Evolutionary conservation across 1,140 invertebrate genomes (phyloP), one percentile per base, ranked within the genome.

Genomic region (Zaprionus gabonicus): DNA sequence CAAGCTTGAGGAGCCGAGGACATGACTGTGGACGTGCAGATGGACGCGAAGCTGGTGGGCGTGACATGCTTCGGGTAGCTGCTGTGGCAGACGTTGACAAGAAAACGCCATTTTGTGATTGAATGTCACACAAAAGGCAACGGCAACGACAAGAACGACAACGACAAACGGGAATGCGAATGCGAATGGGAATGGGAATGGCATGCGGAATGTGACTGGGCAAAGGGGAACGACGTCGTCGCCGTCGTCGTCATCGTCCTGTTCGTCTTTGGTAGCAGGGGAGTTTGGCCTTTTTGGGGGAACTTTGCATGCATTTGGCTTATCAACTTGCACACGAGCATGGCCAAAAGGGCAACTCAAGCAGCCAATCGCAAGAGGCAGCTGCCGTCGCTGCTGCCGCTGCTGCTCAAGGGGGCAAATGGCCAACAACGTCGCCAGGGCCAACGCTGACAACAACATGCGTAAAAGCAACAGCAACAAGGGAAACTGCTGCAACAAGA

Each of bases 21-120:
- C 58, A 55, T 66, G 55, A 28, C 49, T 34, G 55, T 60, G 73
- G 36, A 64, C 57, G 55, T 70, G 67, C 49, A 31, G 28, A 10
- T 41, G 23, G 58, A 38, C 51, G 55, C 28, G 57, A 65, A 55
- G 71, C 57, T 67, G 44, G 84, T 80, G 84, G 83, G 83, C 81
- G 81, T 91, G 67, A 76, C 82, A 70, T 76, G 73, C 62, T 70
- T 59, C 66, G 65, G 66, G 65, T 70, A 68, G 67, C 60, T 86
- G 71, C 71, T 71, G 80, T 87, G 68, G 80, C 87, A 83, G 78
- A 87, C 80, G 83, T 91, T 91, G 88, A 91, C 88, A 91, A 91
- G 88, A 88, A 91, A 87, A 91, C 88, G 88, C 88, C 88, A 91
- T 91, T 91, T 84, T 91, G 75, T 91, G 88, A 91, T 91, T 91